phyloP scores from a whole-genome alignment of 2,888 invertebrate species.

The Cetonia aurata region DNA sequence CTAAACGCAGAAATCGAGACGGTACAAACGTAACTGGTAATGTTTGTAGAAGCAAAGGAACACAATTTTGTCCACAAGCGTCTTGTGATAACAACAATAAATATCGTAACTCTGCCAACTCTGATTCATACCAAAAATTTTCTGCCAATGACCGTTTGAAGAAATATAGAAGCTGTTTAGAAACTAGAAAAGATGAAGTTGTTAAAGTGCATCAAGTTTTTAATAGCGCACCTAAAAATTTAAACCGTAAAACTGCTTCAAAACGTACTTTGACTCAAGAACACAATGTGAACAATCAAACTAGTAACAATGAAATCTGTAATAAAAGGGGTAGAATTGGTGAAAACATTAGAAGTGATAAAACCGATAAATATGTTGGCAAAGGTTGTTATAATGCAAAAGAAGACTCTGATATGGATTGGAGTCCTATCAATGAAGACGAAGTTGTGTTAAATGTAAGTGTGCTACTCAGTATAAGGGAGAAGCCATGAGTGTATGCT shows the following conservation, averaged over 20 bases:
- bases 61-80: background rate
- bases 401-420: constrained; percentile 54
- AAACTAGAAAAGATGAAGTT: constrained; percentile 37
- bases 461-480: constrained; percentile 12
- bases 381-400: constrained; percentile 24
- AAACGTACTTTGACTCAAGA: constrained; percentile 1
- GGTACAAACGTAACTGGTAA: background rate
- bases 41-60: background rate
- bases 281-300: background rate
- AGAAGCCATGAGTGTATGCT: no score
- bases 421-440: constrained; percentile 53
- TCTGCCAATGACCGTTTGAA: constrained; percentile 49
- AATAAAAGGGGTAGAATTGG: constrained; percentile 6
- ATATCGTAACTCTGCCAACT: background rate
- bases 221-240: background rate
- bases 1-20: constrained; percentile 42
- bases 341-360: background rate
- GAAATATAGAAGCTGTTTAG: constrained; percentile 39
- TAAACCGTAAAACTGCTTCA: background rate
- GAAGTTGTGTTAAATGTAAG: constrained; percentile 51
- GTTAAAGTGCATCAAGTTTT: constrained; percentile 37
- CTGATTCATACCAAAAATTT: constrained; percentile 29
- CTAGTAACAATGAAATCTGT: background rate
- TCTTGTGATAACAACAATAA: background rate
- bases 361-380: background rate